Evolutionary conservation across 2,113 vertebrate genomes (phyloP).

Genomic region (Ameiurus melas): DNA sequence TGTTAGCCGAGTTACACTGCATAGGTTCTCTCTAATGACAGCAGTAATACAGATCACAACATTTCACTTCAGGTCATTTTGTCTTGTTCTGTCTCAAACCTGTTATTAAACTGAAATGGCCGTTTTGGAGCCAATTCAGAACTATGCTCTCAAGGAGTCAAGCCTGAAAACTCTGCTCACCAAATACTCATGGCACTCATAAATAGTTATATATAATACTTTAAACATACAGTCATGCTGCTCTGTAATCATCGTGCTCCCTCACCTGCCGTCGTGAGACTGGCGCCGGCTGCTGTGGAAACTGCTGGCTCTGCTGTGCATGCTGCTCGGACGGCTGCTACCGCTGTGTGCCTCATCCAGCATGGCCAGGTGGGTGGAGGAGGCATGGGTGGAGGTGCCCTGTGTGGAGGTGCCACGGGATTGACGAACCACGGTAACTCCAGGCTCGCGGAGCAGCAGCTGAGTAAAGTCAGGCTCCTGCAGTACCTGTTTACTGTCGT

Average conservation of each 20-base stretch:
- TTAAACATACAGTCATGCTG: neutral
- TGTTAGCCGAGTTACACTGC: neutral
- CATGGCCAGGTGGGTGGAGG: constrained; percentile 92
- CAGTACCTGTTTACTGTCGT: constrained; percentile 90
- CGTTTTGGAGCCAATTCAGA: neutral
- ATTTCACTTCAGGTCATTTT: neutral
- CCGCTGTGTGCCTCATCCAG: constrained; percentile 85
- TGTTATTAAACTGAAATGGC: neutral
- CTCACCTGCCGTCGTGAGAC: constrained; percentile 85
- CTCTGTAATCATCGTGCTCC: neutral
- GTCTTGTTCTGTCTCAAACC: neutral
- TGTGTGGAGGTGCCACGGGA: constrained; percentile 95
- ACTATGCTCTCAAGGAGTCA: neutral
- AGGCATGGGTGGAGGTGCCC: constrained; percentile 95
- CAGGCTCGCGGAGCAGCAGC: constrained; percentile 89
- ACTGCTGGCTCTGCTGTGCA: constrained; percentile 93
- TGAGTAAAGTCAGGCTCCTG: constrained; percentile 95
- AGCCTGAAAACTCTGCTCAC: neutral
- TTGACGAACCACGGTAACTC: constrained; percentile 86
- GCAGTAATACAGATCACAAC: neutral
- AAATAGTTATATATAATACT: neutral
- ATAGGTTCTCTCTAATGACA: neutral
- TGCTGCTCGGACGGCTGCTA: constrained; percentile 84
- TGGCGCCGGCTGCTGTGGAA: constrained; percentile 92
- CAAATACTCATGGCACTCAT: neutral